Evolutionary conservation across 2,888 invertebrate species (phyloP).

Genomic region (Lepidocyrtoides sp.): DNA sequence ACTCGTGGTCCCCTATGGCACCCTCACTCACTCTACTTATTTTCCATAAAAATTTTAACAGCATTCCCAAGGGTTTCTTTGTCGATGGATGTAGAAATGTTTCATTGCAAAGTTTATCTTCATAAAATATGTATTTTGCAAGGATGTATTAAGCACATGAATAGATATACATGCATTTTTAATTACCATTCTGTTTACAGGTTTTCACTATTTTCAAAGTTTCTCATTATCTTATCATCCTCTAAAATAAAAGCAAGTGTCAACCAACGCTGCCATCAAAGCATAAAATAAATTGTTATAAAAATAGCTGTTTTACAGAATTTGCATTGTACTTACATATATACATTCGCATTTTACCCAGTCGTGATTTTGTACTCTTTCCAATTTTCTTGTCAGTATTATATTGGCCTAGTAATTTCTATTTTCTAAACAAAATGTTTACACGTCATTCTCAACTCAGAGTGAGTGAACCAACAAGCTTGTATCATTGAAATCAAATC

Average conservation of each 20-base stretch:
- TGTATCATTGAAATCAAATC: constrained; percentile 43
- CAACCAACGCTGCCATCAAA: not conserved
- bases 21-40: constrained; percentile 51
- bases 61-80: constrained; percentile 8
- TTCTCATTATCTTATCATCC: constrained; percentile 8
- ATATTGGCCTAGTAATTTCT: constrained; percentile 13
- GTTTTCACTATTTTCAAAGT: not conserved
- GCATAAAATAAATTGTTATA: not conserved
- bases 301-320: not conserved
- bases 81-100: constrained; percentile 10
- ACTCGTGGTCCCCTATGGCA: constrained; percentile 35
- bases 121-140: constrained; percentile 32
- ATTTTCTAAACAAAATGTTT: not conserved
- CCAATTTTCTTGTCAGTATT: constrained; percentile 30
- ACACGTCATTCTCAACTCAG: not conserved
- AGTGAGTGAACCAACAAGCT: not conserved
- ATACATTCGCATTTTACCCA: not conserved
- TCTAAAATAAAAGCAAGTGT: constrained; percentile 6
- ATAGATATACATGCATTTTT: not conserved
- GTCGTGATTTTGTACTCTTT: constrained; percentile 34
- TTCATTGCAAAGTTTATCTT: constrained; percentile 14
- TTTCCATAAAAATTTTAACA: constrained; percentile 45
- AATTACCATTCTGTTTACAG: too few species aligned
- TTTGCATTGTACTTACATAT: not conserved
- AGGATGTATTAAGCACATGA: not conserved